phyloP scores from a whole-genome alignment of 1,140 invertebrate species.

The Cataglyphis hispanica region DNA sequence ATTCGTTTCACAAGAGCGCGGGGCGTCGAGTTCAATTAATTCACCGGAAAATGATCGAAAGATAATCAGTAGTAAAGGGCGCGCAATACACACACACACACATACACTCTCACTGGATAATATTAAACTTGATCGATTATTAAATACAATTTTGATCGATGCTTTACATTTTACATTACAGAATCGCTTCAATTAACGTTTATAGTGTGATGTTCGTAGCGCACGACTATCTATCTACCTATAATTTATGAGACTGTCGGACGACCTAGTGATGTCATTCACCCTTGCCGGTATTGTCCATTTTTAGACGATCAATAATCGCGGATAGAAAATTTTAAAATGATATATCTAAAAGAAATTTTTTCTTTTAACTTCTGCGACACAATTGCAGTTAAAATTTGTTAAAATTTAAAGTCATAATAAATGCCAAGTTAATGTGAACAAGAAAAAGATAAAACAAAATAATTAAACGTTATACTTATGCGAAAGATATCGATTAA shows the following conservation, averaged over 20 bases:
- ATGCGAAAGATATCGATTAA: neutral
- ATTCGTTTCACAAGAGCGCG: conserved; percentile 36
- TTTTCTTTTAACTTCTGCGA: neutral
- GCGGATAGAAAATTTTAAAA: conserved; percentile 35
- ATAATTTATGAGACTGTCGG: conserved; percentile 62
- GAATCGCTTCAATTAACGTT: conserved; percentile 40
- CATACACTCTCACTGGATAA: neutral
- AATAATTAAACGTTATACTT: neutral
- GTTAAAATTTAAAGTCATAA: neutral
- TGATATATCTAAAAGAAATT: neutral
- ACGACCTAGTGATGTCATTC: conserved; percentile 45
- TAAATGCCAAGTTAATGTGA: neutral
- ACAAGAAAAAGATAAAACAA: neutral
- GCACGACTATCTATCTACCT: neutral
- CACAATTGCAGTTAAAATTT: no score
- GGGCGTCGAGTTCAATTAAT: conserved; percentile 51
- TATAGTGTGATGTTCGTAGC: neutral
- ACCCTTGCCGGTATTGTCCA: conserved; percentile 38
- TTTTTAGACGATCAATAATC: conserved; percentile 58
- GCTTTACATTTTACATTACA: neutral
- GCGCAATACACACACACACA: no score
- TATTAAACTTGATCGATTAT: neutral
- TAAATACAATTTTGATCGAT: neutral
- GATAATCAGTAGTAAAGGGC: conserved; percentile 47
- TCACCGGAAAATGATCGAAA: neutral